Base-by-base conservation (phyloP, 2,888 invertebrate genomes). In the Hoplodrina blanda region DNA sequence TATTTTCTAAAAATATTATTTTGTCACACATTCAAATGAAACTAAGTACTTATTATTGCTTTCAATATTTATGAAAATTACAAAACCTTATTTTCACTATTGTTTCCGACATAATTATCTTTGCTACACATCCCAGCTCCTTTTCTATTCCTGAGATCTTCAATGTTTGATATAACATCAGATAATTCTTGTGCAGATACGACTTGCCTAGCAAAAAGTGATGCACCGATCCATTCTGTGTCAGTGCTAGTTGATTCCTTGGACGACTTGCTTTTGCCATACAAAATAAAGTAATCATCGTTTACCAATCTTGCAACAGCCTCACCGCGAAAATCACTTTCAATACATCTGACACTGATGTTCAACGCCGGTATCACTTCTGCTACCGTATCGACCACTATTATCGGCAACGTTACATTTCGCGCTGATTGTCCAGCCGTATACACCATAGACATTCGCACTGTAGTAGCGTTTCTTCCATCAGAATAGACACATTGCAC, bases 211-310 rank as follows among this genome's bases (percentile, higher is more conserved):
- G 15, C 61, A 56, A 66, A 66, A 2, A 77, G 33, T 11, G 46
- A 0, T 5, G 55, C 78, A 10, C 2, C 4, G 17, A 63, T 73
- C 10, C 19, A 62, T 46, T 77, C 69, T 19, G 50, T 15, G 0
- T 54, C 65, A n/a, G 19, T 62, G 4, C n/a, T n/a, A n/a, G n/a
- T n/a, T n/a, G n/a, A n/a, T n/a, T n/a, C n/a, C n/a, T n/a, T n/a
- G n/a, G n/a, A n/a, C n/a, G n/a, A n/a, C n/a, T n/a, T n/a, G n/a
- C n/a, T 49, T 53, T 7, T 1, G 11, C n/a, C n/a, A 19, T 73
- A 77, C 0, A 69, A 11, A 25, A 69, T 37, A 11, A 77, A 77
- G 13, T 65, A 73, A 17, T 77, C 52, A n/a, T 59, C 11, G n/a
- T 65, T 64, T 19, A 73, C 37, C 1, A 52, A 4, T 41, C 62